Evolutionary conservation across 2,888 invertebrate species (phyloP), one percentile per base, ranked within the genome.

Genomic region (Drosophila antonietae): DNA sequence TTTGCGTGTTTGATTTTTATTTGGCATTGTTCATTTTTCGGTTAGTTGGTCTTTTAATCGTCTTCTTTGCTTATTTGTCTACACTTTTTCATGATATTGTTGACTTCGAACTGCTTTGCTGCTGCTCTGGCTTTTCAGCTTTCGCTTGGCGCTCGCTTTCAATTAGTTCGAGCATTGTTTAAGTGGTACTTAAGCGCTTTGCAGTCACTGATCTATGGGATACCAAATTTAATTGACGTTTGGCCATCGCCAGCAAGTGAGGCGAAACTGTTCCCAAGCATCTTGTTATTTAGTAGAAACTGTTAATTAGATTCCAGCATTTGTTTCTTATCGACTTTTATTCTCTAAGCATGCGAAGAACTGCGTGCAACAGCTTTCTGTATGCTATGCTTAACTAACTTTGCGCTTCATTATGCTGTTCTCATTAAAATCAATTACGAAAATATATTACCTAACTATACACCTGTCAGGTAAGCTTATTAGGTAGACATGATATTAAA

Each of bases 1-100:
- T 88, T 73, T 75, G 77, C 83, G 87, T 83, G 84, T 79, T 88
- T 81, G 80, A 81, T 87, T 84, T 89, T 88, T 75, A 78, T 64
- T 81, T 78, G 74, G 69, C 67, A 87, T 84, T 84, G 89, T 84
- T 84, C 82, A 89, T 85, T 85, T 87, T 74, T 75, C 82, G 89
- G 88, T 89, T 89, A 85, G 84, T 87, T 85, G 88, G 69, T 73
- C 84, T 84, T 77, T 89, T 87, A 89, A 81, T 78, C 78, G 85
- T 39, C 88, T 77, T 68, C 75, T 56, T 68, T 74, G 57, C 78
- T 75, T 65, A 66, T 46, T 68, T 60, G 53, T 68, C 51, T 69
- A 39, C 20, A 15, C 69, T 70, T 49, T 65, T 47, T 52, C 46
- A 18, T 53, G 47, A 77, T 69, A 63, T 61, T 39, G 33, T 59